Conservation (phyloP, 2,113 vertebrate species). For the Papio anubis region DNA sequence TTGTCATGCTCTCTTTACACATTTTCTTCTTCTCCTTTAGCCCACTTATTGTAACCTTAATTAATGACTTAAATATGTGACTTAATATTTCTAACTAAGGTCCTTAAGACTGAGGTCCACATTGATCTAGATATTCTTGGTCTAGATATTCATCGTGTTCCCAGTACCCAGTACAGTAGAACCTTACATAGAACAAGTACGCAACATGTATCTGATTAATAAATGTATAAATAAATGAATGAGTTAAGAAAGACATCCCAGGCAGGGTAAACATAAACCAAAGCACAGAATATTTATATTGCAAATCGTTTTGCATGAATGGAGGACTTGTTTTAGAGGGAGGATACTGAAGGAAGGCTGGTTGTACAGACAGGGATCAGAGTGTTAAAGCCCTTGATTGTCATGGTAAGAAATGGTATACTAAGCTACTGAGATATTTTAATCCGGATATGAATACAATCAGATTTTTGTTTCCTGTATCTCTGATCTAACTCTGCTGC, state of each 20-base stretch:
- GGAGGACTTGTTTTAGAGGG: not conserved
- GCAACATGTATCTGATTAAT: not conserved
- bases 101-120: not conserved
- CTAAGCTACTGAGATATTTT: not conserved
- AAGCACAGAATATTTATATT: not conserved
- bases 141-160: too few species aligned
- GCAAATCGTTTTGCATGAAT: not conserved
- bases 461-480: not conserved
- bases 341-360: not conserved
- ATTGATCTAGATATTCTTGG: accelerated
- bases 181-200: not conserved
- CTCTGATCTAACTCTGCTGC: not conserved
- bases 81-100: not conserved
- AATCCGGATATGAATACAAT: not conserved
- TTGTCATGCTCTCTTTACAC: not conserved
- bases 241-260: not conserved
- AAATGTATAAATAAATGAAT: not conserved
- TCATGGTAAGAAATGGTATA: not conserved
- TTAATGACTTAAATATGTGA: not conserved
- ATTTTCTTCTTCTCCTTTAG: not conserved
- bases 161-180: too few species aligned
- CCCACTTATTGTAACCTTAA: not conserved
- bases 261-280: not conserved
- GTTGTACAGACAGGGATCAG: not conserved
- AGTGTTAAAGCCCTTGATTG: not conserved